Conservation (phyloP, 2,797 vertebrate species). For the Telmatherina bonti region DNA sequence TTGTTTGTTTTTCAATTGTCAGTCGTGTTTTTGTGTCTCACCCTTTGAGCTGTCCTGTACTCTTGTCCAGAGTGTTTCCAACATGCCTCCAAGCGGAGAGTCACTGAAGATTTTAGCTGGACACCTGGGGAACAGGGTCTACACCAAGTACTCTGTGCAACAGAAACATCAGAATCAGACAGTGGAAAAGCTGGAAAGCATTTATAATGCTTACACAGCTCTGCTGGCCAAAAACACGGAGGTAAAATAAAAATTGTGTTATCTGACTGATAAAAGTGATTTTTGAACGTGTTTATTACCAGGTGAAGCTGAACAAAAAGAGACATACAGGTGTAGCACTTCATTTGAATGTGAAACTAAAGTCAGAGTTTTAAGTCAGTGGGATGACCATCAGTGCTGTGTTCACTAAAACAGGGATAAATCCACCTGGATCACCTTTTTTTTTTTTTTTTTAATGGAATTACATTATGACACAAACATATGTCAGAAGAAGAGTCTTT, state of each 20-base stretch:
- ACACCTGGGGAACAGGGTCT: conserved; percentile 84
- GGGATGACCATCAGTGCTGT: not conserved
- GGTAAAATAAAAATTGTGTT: conserved; percentile 74
- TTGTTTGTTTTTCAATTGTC: not conserved
- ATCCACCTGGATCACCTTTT: not conserved
- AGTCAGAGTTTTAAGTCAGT: not conserved
- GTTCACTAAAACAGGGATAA: not conserved
- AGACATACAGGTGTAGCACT: not conserved
- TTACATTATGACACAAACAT: not conserved
- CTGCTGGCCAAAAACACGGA: conserved; percentile 87
- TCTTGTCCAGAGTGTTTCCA: conserved; percentile 81
- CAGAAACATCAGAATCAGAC: conserved; percentile 79
- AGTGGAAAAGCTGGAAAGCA: conserved; percentile 80
- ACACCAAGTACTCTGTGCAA: conserved; percentile 81
- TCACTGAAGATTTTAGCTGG: conserved; percentile 84
- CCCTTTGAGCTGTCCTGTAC: conserved; percentile 9
- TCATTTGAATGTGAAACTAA: not conserved
- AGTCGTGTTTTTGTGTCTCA: conserved; percentile 6
- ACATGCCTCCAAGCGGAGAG: conserved; percentile 87
- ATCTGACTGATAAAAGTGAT: not conserved
- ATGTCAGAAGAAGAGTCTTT: not conserved
- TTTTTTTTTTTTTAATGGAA: not conserved
- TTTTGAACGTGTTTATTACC: not conserved
- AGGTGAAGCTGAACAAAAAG: not conserved
- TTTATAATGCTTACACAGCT: conserved; percentile 85